Conservation (phyloP, 2,888 invertebrate species). For the Ormyrus nitidulus region DNA sequence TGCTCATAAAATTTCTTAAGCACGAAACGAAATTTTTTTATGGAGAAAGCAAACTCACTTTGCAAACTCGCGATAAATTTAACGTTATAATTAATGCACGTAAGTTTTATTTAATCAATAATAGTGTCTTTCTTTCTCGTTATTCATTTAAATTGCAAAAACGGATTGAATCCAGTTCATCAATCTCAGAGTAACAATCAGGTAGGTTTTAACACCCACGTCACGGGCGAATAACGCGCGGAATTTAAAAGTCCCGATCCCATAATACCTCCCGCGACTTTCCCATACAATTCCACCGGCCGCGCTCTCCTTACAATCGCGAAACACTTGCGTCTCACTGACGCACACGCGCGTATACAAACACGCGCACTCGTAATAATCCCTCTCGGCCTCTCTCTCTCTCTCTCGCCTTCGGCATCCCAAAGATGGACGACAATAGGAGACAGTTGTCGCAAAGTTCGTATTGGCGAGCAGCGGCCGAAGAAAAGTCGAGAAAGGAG, state of each 20-base stretch:
- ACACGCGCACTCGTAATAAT: no score
- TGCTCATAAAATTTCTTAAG: no score
- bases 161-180: not conserved
- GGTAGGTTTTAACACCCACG: no score
- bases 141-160: not conserved
- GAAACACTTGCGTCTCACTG: not conserved
- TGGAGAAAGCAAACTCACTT: no score
- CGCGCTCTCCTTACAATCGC: constrained; percentile 5
- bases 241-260: constrained; percentile 35
- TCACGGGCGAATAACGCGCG: not conserved
- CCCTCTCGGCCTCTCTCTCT: no score
- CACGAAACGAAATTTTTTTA: no score
- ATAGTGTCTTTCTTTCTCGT: no score
- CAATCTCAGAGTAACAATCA: not conserved
- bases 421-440: constrained; percentile 47
- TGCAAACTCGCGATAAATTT: not conserved
- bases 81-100: not conserved
- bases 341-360: no score
- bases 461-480: constrained; percentile 12
- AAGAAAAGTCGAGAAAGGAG: constrained; percentile 58
- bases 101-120: no score
- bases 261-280: constrained; percentile 2
- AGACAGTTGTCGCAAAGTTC: constrained; percentile 34
- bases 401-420: not conserved
- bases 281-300: constrained; percentile 2